A percentile compares a stretch with the other conserved stretches of the same genome.
Evolutionary conservation across 2,797 vertebrate genomes (phyloP).

Genomic region (Megalops cyprinoides): DNA sequence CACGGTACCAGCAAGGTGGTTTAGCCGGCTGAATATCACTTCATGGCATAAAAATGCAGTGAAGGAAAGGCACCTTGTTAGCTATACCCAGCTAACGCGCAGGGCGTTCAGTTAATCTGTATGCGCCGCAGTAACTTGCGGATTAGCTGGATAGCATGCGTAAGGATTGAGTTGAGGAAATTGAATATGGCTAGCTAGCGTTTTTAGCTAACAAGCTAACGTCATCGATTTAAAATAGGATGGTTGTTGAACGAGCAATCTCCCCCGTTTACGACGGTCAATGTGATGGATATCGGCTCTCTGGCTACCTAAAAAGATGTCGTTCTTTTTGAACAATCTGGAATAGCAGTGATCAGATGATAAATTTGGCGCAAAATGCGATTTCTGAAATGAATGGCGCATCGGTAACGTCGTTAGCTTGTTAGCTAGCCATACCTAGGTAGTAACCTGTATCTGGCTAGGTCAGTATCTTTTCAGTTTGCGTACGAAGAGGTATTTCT

Average conservation of each 20-base stretch:
- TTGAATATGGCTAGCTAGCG: neutral
- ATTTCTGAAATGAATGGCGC: neutral
- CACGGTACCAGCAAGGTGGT: neutral
- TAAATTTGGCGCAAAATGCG: neutral
- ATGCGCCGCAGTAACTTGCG: neutral
- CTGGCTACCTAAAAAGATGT: neutral
- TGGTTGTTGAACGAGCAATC: neutral
- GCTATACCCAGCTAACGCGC: too few relatives aligned
- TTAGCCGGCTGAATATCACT: neutral
- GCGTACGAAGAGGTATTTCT: neutral
- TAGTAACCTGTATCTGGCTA: neutral
- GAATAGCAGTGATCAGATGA: too few relatives aligned
- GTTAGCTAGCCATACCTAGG: neutral
- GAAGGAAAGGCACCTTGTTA: too few relatives aligned
- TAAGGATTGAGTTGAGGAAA: neutral
- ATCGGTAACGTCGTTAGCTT: neutral
- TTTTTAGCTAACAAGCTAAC: neutral
- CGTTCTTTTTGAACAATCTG: too few relatives aligned
- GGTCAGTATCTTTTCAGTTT: too few relatives aligned
- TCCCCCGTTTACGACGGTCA: neutral
- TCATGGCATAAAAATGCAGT: neutral
- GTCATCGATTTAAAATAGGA: neutral
- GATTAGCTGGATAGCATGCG: neutral
- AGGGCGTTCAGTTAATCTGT: neutral
- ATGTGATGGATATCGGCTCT: neutral